Base-by-base conservation (phyloP, 2,113 vertebrate genomes). In the Hiodon tergisus region DNA sequence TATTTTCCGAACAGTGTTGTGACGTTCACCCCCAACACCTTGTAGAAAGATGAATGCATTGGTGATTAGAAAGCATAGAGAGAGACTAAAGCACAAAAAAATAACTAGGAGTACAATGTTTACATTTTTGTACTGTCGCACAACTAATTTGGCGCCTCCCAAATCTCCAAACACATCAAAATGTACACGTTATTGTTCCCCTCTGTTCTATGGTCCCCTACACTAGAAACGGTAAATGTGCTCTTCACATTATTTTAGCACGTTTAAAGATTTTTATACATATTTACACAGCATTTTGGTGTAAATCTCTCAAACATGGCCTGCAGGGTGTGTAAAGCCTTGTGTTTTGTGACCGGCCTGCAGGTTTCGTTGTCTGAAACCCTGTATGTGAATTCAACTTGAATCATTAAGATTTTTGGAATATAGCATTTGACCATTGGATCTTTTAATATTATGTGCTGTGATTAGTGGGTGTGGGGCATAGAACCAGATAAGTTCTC, bases 201-300 rank as follows among this genome's bases (percentile, higher is more conserved):
- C 31, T 31, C 31, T 31, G 31, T 31, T 31, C 31, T 31, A 31
- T 31, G 31, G 31, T 31, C 31, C 51, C 5, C 67, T 47, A 69
- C 67, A 54, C 5, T 5, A 17, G 13, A 53, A 16, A 69, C 48
- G 16, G 67, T 54, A 51, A 69, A 53, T 69, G 48, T 10, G 6
- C 61, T 63, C 14, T 31, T 31, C 31, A 31, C 31, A 2, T 31
- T 52, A 5, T 65, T 68, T 68, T n/a, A 5, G 6, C 67, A 52
- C 14, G n/a, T 13, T 53, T 3, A 11, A 6, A 4, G 67, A 54
- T 6, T 69, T 46, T 11, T 14, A 69, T 31, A 31, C 31, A 4
- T 9, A 69, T 69, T 53, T 69, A 11, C 67, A 69, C 47, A 47
- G 67, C 48, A 11, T 70, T 70, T 55, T 69, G 48, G 48, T 52